phyloP scores from a whole-genome alignment of 2,888 invertebrate species.

The Phaedon cochleariae region DNA sequence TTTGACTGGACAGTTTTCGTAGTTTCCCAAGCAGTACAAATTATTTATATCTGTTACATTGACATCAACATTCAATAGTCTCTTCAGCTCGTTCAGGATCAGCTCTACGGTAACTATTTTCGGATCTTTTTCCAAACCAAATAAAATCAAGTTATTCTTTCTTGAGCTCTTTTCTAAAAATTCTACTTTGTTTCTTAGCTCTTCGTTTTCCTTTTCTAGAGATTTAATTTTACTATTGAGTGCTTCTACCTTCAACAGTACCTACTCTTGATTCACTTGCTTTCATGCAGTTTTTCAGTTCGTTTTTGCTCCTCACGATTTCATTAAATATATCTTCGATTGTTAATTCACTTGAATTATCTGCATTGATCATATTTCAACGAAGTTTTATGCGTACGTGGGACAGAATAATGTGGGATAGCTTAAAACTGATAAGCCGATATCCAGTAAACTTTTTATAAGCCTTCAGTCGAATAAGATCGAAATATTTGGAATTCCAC shows the following conservation, averaged over 20 bases:
- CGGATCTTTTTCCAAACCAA: not conserved
- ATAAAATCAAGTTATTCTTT: not conserved
- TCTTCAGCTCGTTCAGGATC: no score
- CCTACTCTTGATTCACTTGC: not conserved
- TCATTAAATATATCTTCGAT: not conserved
- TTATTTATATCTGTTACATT: no score
- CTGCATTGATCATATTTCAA: not conserved
- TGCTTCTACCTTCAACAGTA: not conserved
- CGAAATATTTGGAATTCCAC: not conserved
- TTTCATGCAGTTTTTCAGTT: not conserved
- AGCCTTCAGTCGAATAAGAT: not conserved
- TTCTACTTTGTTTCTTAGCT: not conserved
- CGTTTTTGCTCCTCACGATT: not conserved
- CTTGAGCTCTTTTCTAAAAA: not conserved
- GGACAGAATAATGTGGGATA: no score
- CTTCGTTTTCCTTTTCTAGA: not conserved
- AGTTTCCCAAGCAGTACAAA: not conserved
- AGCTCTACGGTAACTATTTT: no score
- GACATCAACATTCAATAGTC: no score
- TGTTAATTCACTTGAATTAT: no score
- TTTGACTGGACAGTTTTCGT: not conserved
- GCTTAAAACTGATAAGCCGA: not conserved
- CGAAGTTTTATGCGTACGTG: no score
- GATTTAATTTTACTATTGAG: not conserved
- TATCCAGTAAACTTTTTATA: not conserved